Evolutionary conservation across 1,140 invertebrate species (phyloP).

Genomic region (Meteorus sp.): DNA sequence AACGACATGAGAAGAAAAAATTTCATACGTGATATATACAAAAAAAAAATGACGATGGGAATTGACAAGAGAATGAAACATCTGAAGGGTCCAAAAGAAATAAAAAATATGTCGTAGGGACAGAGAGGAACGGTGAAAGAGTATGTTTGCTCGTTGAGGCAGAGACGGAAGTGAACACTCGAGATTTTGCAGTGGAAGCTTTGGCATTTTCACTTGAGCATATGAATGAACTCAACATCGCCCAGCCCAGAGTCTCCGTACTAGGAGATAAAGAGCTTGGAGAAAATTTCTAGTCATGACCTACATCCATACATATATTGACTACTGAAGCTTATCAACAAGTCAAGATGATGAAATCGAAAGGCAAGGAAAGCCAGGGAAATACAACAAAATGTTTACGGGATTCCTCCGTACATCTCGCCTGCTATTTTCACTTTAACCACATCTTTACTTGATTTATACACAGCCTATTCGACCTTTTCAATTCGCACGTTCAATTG

Average conservation of each 20-base stretch:
- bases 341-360: constrained; percentile 18
- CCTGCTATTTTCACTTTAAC: not conserved
- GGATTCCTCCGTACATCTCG: not conserved
- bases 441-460: not conserved
- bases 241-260: not conserved
- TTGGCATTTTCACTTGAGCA: constrained; percentile 6
- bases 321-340: not conserved
- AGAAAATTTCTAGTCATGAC: constrained; percentile 14
- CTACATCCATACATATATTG: not conserved
- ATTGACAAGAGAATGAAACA: too few relatives aligned
- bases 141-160: not conserved
- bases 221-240: constrained; percentile 8
- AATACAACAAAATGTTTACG: not conserved
- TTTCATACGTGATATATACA: too few relatives aligned
- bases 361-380: not conserved
- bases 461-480: not conserved
- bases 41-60: too few relatives aligned
- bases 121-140: not conserved
- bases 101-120: too few relatives aligned
- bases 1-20: too few relatives aligned
- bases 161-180: not conserved
- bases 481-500: not conserved
- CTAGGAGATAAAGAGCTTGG: constrained; percentile 9
- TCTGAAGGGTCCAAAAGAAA: too few relatives aligned
- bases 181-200: constrained; percentile 14